Conservation (phyloP, 1,140 invertebrate genomes). For the Cepaea nemoralis region DNA sequence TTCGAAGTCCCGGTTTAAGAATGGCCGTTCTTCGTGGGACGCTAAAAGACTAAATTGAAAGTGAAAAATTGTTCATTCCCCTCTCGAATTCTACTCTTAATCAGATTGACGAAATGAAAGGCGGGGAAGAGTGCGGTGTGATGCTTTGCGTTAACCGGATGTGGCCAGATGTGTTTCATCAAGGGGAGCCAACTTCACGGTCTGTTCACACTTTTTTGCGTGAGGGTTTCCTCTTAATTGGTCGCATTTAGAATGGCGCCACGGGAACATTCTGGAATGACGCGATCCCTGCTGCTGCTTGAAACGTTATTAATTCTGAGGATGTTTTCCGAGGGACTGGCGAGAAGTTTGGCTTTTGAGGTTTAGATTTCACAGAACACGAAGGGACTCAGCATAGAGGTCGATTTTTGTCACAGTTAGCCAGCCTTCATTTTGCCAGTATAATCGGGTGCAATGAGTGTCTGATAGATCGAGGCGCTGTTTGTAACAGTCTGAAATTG, state of each 20-base stretch:
- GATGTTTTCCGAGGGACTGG: not conserved
- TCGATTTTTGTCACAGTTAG: not conserved
- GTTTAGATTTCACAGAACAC: not conserved
- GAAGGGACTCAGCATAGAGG: not conserved
- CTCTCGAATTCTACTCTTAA: not conserved
- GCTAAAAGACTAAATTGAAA: not conserved
- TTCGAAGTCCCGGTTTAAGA: too few species aligned
- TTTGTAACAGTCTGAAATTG: too few species aligned
- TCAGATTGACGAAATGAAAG: not conserved
- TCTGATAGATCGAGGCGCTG: too few species aligned
- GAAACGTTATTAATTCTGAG: not conserved
- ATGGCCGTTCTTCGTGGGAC: too few species aligned
- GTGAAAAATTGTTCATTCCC: not conserved
- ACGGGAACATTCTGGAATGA: not conserved
- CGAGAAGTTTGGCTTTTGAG: not conserved
- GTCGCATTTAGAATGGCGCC: not conserved
- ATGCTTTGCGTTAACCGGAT: not conserved
- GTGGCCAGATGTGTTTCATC: constrained; percentile 15
- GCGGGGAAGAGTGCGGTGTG: not conserved
- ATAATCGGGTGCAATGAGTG: too few species aligned
- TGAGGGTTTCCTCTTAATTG: not conserved
- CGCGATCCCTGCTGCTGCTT: not conserved
- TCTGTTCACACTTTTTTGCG: constrained; percentile 10
- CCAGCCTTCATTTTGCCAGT: too few species aligned
- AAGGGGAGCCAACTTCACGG: constrained; percentile 4